Conservation (phyloP, 2,113 vertebrate species). For the Antennarius striatus region DNA sequence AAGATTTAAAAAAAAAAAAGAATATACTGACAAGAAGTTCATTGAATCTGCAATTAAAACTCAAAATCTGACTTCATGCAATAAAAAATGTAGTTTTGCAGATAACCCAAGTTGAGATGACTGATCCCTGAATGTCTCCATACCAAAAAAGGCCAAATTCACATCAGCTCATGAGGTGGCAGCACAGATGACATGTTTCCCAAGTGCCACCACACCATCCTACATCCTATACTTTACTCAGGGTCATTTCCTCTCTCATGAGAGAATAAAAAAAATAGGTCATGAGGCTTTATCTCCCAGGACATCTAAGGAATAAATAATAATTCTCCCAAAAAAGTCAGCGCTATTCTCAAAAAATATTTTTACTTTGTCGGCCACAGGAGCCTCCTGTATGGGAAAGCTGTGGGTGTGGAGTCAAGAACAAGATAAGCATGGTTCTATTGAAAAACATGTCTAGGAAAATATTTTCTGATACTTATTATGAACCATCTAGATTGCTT, state of each 20-base stretch:
- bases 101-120: neutral
- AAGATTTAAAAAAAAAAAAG: neutral
- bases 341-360: constrained; percentile 89
- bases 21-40: neutral
- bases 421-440: constrained; percentile 53
- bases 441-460: constrained; percentile 40
- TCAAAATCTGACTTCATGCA: neutral
- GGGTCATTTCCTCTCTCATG: constrained; percentile 62
- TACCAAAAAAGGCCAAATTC: constrained; percentile 67
- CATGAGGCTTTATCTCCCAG: constrained; percentile 81
- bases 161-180: constrained; percentile 44
- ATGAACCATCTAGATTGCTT: constrained; percentile 10
- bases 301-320: constrained; percentile 90
- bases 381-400: constrained; percentile 84
- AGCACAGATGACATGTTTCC: constrained; percentile 41
- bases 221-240: constrained; percentile 31
- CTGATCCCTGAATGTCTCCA: constrained; percentile 4
- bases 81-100: neutral
- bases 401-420: constrained; percentile 84
- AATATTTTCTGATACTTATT: constrained; percentile 59
- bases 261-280: constrained; percentile 34
- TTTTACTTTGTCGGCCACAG: constrained; percentile 83
- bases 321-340: constrained; percentile 93
- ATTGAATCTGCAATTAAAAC: constrained; percentile 13
- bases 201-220: constrained; percentile 49